Evolutionary conservation across 1,140 invertebrate genomes (phyloP).

Genomic region (Neocloeon triangulifer): DNA sequence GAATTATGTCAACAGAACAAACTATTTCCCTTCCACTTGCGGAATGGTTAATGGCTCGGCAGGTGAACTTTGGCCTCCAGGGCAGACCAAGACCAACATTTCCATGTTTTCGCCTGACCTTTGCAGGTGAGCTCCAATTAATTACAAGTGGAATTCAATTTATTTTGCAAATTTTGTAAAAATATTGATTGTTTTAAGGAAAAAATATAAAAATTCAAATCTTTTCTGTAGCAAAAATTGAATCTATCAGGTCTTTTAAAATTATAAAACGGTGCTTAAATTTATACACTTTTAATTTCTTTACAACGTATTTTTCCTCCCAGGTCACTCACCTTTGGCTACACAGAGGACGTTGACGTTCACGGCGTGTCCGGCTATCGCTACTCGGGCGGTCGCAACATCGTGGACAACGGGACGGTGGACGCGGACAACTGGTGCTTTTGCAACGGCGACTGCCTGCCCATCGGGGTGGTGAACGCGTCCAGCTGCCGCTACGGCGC

Average conservation of each 20-base stretch:
- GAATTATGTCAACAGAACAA: slow-evolving; percentile 27
- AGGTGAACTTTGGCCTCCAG: slow-evolving; percentile 55
- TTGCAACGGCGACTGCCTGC: slow-evolving; percentile 42
- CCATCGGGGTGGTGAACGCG: slow-evolving; percentile 41
- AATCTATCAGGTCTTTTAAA: too few species aligned
- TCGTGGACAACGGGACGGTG: slow-evolving; percentile 43
- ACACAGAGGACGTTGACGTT: slow-evolving; percentile 21
- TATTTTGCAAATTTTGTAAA: too few species aligned
- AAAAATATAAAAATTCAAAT: too few species aligned
- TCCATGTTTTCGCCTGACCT: slow-evolving; percentile 43
- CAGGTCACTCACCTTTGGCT: slow-evolving; percentile 25
- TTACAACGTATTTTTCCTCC: slow-evolving; percentile 7
- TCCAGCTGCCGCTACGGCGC: slow-evolving; percentile 44
- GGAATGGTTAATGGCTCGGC: slow-evolving; percentile 38
- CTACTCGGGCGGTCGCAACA: slow-evolving; percentile 30
- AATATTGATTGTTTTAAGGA: too few species aligned
- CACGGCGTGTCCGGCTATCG: slow-evolving; percentile 29
- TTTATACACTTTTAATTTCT: too few species aligned
- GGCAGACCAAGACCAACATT: slow-evolving; percentile 25
- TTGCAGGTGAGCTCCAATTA: slow-evolving; percentile 30
- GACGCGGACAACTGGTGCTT: slow-evolving; percentile 43
- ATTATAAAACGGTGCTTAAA: too few species aligned
- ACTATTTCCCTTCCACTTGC: slow-evolving; percentile 32
- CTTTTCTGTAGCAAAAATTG: too few species aligned
- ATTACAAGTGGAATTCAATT: too few species aligned